Evolutionary conservation across 2,113 vertebrate species (phyloP).

Genomic region (Xenopus laevis): DNA sequence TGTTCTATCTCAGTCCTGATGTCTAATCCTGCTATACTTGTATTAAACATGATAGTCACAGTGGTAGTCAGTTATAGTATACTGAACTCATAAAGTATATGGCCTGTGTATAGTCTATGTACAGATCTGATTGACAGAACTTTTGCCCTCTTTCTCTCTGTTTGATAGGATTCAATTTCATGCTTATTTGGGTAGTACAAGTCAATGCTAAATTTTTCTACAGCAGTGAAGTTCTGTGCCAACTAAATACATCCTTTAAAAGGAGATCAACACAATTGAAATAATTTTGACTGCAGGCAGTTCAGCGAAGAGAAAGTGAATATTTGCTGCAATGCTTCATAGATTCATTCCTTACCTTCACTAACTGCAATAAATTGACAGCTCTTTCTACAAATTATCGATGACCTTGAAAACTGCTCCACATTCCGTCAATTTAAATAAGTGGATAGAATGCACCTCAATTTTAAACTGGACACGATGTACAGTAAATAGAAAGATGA

Average conservation of each 20-base stretch:
- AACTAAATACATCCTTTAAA: constrained; percentile 37
- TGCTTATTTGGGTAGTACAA: constrained; percentile 43
- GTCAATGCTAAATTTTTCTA: constrained; percentile 39
- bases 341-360: neutral
- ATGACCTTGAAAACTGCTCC: neutral
- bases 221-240: constrained; percentile 19
- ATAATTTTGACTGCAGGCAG: neutral
- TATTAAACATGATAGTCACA: constrained; percentile 16
- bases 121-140: constrained; percentile 24
- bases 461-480: neutral
- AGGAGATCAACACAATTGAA: constrained; percentile 43
- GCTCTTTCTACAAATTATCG: neutral
- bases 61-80: neutral
- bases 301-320: constrained; percentile 3
- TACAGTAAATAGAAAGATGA: neutral
- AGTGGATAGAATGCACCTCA: neutral
- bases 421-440: constrained; percentile 5
- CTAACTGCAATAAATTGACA: neutral
- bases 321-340: neutral
- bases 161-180: constrained; percentile 53
- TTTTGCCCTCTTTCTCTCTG: neutral
- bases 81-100: constrained; percentile 12
- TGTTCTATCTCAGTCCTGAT: too few species aligned
- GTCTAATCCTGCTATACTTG: too few species aligned
- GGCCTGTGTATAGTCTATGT: neutral